Base-by-base conservation (phyloP, 1,140 invertebrate species). In the Zophobas atratus region DNA sequence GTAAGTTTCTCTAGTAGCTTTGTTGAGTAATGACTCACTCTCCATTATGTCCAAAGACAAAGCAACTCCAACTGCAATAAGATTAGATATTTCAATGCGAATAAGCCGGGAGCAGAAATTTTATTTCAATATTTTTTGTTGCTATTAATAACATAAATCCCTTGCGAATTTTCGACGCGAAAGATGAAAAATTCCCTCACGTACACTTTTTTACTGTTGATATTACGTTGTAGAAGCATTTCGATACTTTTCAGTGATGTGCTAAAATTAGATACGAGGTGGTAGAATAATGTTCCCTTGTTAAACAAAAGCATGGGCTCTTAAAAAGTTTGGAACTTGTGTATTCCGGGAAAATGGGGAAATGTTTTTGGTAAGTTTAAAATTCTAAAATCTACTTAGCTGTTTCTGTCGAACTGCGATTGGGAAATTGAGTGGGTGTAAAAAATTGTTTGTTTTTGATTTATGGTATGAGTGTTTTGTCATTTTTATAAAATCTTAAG, bases 1-100 rank as follows among this genome's bases (percentile, higher is more conserved):
- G 49, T 56, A 73, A 73, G 71, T 73, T 73, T 55, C 46, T n/a
- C 71, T 73, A 73, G 71, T 73, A 49, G 71, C 51, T 73, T 56
- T 73, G 71, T 73, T 73, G 71, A 51, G 36, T 73, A 73, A 73
- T 73, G 71, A 73, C 71, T 73, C 51, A 49, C 36, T 43, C 20
- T 55, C 60, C 3, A 67, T 43, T 43, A 20, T 43, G 32, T n/a
- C 38, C 20, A 67, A 67, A 67, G n/a, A 67, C 60, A 67, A 67
- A 67, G 60, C 60, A 63, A 63, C 34, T 63, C 36, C 3, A 63
- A 72, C 43, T 72, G 51, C 33, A 73, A 73, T 56, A 56, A 73
- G 49, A 73, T 53, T 73, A 53, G 35, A 73, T 56, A 67, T 67
- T 67, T 67, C n/a, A 39, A 0, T 67, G 8, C 36, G 43, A 67